Percentiles rank a stretch among this genome's conserved stretches.
phyloP scores from a whole-genome alignment of 2,113 vertebrate species.

The Phylloscopus trochiloides region DNA sequence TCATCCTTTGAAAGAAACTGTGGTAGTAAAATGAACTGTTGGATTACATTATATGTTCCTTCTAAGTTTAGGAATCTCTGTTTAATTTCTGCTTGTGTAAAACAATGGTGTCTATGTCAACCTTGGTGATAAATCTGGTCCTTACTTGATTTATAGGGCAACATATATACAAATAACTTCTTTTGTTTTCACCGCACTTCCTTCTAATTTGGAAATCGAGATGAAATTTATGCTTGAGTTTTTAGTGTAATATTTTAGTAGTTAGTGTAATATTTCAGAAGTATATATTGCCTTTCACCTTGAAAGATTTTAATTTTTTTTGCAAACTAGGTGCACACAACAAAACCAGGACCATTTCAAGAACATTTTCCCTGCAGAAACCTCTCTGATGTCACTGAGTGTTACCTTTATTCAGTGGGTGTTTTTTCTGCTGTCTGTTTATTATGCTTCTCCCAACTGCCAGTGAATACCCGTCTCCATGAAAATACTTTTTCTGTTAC shows the following conservation, averaged over 20 bases:
- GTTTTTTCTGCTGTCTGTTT: not conserved
- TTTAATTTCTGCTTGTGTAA: not conserved
- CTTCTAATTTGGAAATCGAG: not conserved
- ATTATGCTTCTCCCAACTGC: not conserved
- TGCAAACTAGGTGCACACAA: not conserved
- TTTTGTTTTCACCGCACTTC: not conserved
- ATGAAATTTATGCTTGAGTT: not conserved
- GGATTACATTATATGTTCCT: not conserved
- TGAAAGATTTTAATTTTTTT: not conserved
- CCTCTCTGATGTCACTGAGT: not conserved
- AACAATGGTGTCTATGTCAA: not conserved
- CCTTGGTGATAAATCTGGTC: not conserved
- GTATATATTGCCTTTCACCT: not conserved
- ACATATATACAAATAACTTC: not conserved
- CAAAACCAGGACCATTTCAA: not conserved
- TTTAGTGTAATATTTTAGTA: not conserved
- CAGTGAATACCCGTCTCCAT: not conserved
- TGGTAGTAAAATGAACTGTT: not conserved
- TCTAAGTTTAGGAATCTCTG: not conserved
- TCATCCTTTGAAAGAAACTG: not conserved
- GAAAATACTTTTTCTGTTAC: not conserved
- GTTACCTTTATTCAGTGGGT: not conserved
- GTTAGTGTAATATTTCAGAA: not conserved
- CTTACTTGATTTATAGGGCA: not conserved
- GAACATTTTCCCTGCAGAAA: not conserved